Evolutionary conservation across 2,797 vertebrate species (phyloP).

Genomic region (Microctenopoma steveboyesi): DNA sequence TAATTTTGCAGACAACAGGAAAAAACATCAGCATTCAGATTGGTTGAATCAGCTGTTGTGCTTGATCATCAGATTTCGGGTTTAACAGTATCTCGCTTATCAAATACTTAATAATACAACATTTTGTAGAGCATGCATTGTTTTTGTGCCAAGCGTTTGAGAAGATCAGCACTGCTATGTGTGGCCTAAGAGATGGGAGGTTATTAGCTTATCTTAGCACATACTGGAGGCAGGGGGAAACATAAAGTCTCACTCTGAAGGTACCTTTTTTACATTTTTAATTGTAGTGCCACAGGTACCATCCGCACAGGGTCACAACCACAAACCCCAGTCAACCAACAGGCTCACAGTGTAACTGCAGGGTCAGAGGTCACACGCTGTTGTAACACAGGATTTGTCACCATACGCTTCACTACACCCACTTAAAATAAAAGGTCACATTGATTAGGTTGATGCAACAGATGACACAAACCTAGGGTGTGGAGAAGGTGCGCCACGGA

Average conservation of each 20-base stretch:
- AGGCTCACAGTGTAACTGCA: conserved; percentile 20
- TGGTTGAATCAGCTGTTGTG: not conserved
- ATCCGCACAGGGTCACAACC: conserved; percentile 46
- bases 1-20: not conserved
- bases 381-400: conserved; percentile 34
- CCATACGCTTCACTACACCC: conserved; percentile 13
- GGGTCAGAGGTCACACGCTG: conserved; percentile 41
- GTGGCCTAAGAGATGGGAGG: too few species aligned
- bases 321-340: conserved; percentile 21
- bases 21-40: not conserved
- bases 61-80: not conserved
- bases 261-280: not conserved
- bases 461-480: conserved; percentile 1
- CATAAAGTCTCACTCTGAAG: too few species aligned
- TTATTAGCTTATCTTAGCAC: too few species aligned
- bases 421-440: not conserved
- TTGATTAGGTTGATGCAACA: conserved; percentile 14
- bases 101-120: too few species aligned
- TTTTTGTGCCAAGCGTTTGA: too few species aligned
- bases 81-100: not conserved
- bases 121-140: too few species aligned
- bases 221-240: too few species aligned
- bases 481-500: conserved; percentile 3
- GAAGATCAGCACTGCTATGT: too few species aligned
- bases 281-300: not conserved